Conservation (phyloP, 2,888 invertebrate species). For the Cremastobaeus sp. region DNA sequence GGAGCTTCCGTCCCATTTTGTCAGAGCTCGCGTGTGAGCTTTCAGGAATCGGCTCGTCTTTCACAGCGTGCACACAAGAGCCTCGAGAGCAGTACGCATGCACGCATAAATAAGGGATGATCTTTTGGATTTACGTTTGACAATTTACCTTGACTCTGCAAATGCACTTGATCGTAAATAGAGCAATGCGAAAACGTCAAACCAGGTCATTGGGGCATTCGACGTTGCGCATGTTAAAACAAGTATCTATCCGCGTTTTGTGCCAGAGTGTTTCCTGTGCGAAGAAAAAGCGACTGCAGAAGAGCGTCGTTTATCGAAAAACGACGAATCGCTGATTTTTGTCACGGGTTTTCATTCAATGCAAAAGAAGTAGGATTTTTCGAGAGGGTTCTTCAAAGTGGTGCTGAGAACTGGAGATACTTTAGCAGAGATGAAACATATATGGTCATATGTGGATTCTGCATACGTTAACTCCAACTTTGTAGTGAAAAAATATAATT, state of each 20-base stretch:
- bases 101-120: conserved; percentile 54
- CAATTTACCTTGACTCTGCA: conserved; percentile 52
- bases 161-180: conserved; percentile 48
- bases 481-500: too few relatives aligned
- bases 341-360: too few relatives aligned
- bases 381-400: too few relatives aligned
- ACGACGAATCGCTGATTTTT: not conserved
- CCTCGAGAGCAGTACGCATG: conserved; percentile 20
- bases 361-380: too few relatives aligned
- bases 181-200: conserved; percentile 63
- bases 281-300: not conserved
- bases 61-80: conserved; percentile 5
- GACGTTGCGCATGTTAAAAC: conserved; percentile 58
- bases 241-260: conserved; percentile 23
- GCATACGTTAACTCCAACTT: too few relatives aligned
- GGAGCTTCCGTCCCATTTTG: conserved; percentile 14
- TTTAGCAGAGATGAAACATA: too few relatives aligned
- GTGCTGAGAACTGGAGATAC: too few relatives aligned
- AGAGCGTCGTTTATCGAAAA: too few relatives aligned
- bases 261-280: conserved; percentile 19
- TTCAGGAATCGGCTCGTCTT: not conserved
- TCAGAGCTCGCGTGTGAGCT: conserved; percentile 9
- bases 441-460: too few relatives aligned
- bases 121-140: conserved; percentile 54
- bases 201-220: conserved; percentile 75